Evolutionary conservation across 2,113 vertebrate species (phyloP).

Genomic region (Porphyrio hochstetteri): DNA sequence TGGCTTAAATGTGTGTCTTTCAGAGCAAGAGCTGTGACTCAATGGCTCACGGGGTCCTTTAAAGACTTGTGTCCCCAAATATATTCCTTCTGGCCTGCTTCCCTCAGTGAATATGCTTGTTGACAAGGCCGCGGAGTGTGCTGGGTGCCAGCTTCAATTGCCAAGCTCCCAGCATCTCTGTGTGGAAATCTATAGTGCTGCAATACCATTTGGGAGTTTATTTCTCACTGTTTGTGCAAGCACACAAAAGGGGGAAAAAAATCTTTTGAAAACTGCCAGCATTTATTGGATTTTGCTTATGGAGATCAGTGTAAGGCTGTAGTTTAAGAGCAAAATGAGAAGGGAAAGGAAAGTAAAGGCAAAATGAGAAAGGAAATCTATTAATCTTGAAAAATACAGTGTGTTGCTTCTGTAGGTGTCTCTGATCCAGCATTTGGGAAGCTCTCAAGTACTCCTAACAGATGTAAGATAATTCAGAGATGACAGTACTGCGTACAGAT

Average conservation of each 20-base stretch:
- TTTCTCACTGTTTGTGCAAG: neutral
- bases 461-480: neutral
- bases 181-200: neutral
- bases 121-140: neutral
- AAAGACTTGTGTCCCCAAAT: neutral
- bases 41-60: rapidly evolving
- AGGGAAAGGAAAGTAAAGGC: neutral
- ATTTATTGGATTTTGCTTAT: neutral
- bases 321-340: neutral
- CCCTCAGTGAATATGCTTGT: neutral
- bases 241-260: neutral
- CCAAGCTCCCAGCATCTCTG: neutral
- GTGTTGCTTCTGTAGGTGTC: neutral
- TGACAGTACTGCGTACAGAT: neutral
- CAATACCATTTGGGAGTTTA: neutral
- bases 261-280: neutral
- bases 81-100: too few relatives aligned
- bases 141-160: neutral
- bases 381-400: neutral
- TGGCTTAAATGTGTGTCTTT: neutral
- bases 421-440: neutral
- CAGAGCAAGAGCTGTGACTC: neutral
- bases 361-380: neutral
- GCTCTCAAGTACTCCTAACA: neutral
- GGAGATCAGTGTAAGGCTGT: neutral